These are phyloP conservation scores for Chrosomus eos DNA, from an alignment of 2,797 vertebrate genomes.

Conservation along the genomic window DNA sequence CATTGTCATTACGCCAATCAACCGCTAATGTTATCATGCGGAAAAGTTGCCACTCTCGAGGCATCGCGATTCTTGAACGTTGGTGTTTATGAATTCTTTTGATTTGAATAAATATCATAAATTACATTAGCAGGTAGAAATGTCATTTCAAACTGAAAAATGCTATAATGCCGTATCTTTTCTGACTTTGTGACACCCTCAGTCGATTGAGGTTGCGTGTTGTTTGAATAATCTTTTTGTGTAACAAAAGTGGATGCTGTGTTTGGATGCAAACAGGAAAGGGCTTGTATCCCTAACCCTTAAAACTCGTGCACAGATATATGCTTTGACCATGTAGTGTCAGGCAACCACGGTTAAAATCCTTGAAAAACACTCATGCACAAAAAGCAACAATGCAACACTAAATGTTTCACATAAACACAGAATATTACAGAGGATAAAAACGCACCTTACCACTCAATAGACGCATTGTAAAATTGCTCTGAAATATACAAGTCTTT, in stretches of 20 bases:
- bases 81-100: conserved; percentile 15
- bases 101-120: conserved; percentile 31
- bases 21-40: conserved; percentile 22
- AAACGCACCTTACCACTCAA: conserved; percentile 26
- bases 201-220: not conserved
- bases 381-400: conserved; percentile 17
- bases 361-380: conserved; percentile 32
- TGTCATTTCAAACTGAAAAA: conserved; percentile 35
- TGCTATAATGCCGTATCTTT: conserved; percentile 29
- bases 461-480: conserved; percentile 18
- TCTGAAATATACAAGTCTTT: conserved; percentile 17
- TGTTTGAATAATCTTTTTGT: conserved; percentile 26
- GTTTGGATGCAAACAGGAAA: conserved; percentile 37
- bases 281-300: conserved; percentile 16
- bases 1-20: conserved; percentile 6
- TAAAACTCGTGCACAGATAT: conserved; percentile 5
- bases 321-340: conserved; percentile 20
- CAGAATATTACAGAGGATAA: conserved; percentile 6
- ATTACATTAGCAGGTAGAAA: conserved; percentile 40
- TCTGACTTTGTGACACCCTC: conserved; percentile 19
- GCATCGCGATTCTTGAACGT: conserved; percentile 29
- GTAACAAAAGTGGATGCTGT: conserved; percentile 7
- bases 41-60: conserved; percentile 20
- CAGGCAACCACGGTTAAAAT: not conserved
- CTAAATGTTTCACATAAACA: not conserved